Evolutionary conservation across 2,888 invertebrate species (phyloP), one percentile per base, ranked within the genome.

Genomic region (Parnassius smintheus): DNA sequence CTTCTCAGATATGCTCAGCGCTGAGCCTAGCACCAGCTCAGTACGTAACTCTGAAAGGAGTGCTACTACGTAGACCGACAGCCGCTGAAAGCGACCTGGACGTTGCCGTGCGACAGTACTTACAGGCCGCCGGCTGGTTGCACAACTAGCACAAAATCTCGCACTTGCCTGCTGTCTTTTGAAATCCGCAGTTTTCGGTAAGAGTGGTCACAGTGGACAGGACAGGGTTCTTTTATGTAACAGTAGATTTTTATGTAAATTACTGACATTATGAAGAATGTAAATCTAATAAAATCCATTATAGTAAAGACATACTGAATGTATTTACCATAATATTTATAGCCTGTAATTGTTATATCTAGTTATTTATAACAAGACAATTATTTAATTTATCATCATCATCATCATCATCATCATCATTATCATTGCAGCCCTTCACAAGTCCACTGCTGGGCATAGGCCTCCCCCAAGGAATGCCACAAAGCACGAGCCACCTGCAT

Each of bases 41-140:
- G 84, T 98, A 98, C 92, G 94, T 97, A 73, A 96, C 97, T 3
- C 93, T 98, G 84, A 98, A 98, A 88, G 95, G 97, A 12, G 94
- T 97, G 72, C 93, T 98, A 68, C 93, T 98, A 64, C 94, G 95
- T 80, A 95, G 95, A 67, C 85, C 92, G 70, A 70, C 80, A 8
- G 72, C 80, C 2, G 76, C 81, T 52, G 86, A 88, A 73, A 72
- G 72, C 64, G 90, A 90, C 59, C 63, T 84, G 2, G 91, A 90
- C 74, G 69, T 76, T 59, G 76, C 87, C 55, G 78, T 92, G 48
- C 68, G 81, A 0, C 87, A 86, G 62, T 91, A 91, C 76, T 78
- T 92, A 50, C 84, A 82, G 70, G 67, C 80, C 25, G 90, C 89
- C 63, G 92, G 91, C 45, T 92, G 92, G 92, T 72, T 90, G 63